A percentile compares a stretch with the other conserved stretches of the same genome.
Conservation (phyloP, 23 tunicate species). For the Oikopleura albicans region DNA sequence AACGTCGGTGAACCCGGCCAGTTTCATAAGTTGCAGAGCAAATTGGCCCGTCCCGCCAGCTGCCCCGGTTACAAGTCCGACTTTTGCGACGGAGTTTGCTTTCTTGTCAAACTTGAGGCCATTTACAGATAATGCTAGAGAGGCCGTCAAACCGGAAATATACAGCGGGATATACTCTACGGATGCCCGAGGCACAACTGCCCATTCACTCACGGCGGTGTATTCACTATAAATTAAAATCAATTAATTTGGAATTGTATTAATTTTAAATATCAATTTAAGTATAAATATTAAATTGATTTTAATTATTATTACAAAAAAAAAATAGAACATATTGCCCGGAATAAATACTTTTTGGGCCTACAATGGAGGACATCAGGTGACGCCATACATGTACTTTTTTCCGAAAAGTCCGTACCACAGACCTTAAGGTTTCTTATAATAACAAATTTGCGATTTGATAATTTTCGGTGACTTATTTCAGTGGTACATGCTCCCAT, state of each 20-base stretch:
- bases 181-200: slow-evolving; percentile 24
- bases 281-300: too few species aligned
- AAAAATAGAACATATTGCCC: not conserved
- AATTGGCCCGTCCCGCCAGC: slow-evolving; percentile 99
- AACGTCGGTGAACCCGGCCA: slow-evolving; percentile 75
- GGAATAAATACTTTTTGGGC: not conserved
- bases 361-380: too few species aligned
- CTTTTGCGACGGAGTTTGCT: not conserved
- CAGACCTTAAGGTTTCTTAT: too few species aligned
- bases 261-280: too few species aligned
- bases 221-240: slow-evolving; percentile 22
- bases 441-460: too few species aligned
- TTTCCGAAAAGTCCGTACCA: too few species aligned
- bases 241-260: not conserved
- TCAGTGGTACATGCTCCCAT: too few species aligned
- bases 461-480: too few species aligned
- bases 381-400: too few species aligned
- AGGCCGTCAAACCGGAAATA: slow-evolving; percentile 89
- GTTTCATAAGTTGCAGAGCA: slow-evolving; percentile 75
- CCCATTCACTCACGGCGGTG: too few species aligned
- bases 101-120: slow-evolving; percentile 6
- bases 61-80: slow-evolving; percentile 62
- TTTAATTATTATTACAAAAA: not conserved
- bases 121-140: slow-evolving; percentile 29
- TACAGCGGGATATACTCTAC: slow-evolving; percentile 52